phyloP scores from a whole-genome alignment of 1,140 invertebrate species.

The Microplitis mediator region DNA sequence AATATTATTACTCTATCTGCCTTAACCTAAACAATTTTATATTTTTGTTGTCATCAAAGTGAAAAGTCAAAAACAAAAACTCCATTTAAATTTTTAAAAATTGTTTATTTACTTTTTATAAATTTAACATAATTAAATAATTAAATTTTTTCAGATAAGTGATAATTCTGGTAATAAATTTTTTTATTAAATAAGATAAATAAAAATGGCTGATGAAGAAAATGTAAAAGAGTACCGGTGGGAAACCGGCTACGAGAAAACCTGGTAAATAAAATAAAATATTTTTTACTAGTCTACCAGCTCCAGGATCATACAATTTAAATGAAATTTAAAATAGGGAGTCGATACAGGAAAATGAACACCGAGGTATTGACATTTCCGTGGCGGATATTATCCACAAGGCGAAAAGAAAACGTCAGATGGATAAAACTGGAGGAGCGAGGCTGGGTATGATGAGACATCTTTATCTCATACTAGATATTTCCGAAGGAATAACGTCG shows the following conservation, averaged over 20 bases:
- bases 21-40: too few species aligned
- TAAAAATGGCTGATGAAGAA: constrained; percentile 77
- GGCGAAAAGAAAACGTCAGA: constrained; percentile 79
- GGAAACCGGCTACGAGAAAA: constrained; percentile 97
- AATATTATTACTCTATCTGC: too few species aligned
- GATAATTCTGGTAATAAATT: too few species aligned
- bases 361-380: constrained; percentile 86
- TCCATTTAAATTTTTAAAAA: too few species aligned
- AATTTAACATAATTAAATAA: too few species aligned
- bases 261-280: constrained; percentile 70
- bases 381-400: constrained; percentile 90
- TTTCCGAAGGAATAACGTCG: constrained; percentile 90
- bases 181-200: constrained; percentile 11
- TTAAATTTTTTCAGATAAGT: too few species aligned
- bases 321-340: constrained; percentile 71
- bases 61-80: too few species aligned
- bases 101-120: too few species aligned
- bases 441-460: constrained; percentile 97
- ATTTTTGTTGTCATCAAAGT: too few species aligned
- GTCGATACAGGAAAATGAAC: constrained; percentile 94
- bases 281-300: neutral
- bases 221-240: constrained; percentile 92
- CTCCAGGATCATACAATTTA: neutral
- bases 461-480: constrained; percentile 89
- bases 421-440: constrained; percentile 74